phyloP scores from a whole-genome alignment of 2,888 invertebrate species.

The Ophioninae sp. region DNA sequence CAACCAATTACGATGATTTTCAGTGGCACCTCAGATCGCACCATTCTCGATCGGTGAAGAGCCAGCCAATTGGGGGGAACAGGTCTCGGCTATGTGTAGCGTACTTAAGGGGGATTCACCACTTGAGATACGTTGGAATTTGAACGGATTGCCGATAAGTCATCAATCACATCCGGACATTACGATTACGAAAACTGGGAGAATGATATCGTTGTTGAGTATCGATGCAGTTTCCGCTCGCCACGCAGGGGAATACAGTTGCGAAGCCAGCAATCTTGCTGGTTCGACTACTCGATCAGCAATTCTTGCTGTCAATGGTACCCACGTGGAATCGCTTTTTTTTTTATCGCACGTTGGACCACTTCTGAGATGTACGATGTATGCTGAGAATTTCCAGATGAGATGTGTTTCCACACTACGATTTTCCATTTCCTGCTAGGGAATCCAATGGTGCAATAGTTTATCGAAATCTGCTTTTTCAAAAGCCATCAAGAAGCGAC shows the following conservation, averaged over 20 bases:
- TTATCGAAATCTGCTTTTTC: background rate
- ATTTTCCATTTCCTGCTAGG: background rate
- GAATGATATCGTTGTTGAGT: conserved; percentile 78
- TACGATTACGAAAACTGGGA: conserved; percentile 75
- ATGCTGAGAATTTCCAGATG: conserved; percentile 6
- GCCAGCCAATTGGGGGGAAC: conserved; percentile 89
- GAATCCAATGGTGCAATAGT: background rate
- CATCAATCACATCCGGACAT: conserved; percentile 73
- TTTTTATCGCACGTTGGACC: conserved; percentile 1
- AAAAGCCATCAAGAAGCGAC: background rate
- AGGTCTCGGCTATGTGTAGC: conserved; percentile 88
- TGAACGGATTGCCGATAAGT: conserved; percentile 75
- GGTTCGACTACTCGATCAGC: conserved; percentile 81
- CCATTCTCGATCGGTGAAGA: conserved; percentile 87
- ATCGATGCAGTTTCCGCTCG: conserved; percentile 81
- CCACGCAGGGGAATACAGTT: conserved; percentile 82
- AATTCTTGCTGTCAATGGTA: conserved; percentile 82
- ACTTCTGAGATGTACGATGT: background rate
- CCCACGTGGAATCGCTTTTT: background rate
- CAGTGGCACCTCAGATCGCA: conserved; percentile 87
- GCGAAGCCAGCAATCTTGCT: conserved; percentile 81
- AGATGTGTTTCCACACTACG: conserved; percentile 28
- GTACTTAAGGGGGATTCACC: conserved; percentile 91
- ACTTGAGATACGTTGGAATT: conserved; percentile 87
- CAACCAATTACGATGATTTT: conserved; percentile 58